Base-by-base conservation (phyloP, 2,888 invertebrate species). In the Sycophila texana region DNA sequence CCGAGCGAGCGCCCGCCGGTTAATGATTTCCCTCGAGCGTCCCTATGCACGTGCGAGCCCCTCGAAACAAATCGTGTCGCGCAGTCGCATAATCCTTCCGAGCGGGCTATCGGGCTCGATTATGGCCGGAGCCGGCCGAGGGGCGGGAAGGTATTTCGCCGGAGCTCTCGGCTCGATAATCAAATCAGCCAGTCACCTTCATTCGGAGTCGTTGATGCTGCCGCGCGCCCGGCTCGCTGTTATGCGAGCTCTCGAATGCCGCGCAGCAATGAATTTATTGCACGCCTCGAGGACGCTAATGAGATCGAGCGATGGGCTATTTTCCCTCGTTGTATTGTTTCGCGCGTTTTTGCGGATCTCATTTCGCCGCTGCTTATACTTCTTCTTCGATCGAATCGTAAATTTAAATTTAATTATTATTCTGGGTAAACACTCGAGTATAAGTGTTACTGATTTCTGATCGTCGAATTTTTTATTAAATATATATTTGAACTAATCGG, bases 21-120 rank as follows among this genome's bases (percentile, higher is more conserved):
- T 77, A 77, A 77, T 71, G 65, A 76, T 76, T 76, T 76, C 76
- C 67, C 75, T 18, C 57, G 60, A 72, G 77, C 72, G 66, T 0
- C 55, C 55, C 13, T 12, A 47, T n/a, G 14, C 49, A 20, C 66
- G 47, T 16, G 30, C 47, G 0, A 5, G 53, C 55, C 39, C 26
- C 22, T 74, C 65, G 74, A 75, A 60, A 75, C 60, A 67, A 75
- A 67, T 75, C 67, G 67, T 60, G 53, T 68, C 51, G 57, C 67
- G 12, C 18, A 30, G 30, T 72, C 61, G 53, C 49, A 20, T 77
- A 77, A 77, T 71, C 71, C 70, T 77, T 70, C 39, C 57, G 61
- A 70, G 20, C 63, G 70, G 53, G 20, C 16, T 58, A 77, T 74
- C 65, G 58, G n/a, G 47, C 53, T 66, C 74, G 74, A 70, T 74